A percentile compares a stretch with the other conserved stretches of the same genome.
These are phyloP conservation scores for Darevskia nairensis DNA, from an alignment of 2,797 vertebrate genomes.

Conservation along the genomic window DNA sequence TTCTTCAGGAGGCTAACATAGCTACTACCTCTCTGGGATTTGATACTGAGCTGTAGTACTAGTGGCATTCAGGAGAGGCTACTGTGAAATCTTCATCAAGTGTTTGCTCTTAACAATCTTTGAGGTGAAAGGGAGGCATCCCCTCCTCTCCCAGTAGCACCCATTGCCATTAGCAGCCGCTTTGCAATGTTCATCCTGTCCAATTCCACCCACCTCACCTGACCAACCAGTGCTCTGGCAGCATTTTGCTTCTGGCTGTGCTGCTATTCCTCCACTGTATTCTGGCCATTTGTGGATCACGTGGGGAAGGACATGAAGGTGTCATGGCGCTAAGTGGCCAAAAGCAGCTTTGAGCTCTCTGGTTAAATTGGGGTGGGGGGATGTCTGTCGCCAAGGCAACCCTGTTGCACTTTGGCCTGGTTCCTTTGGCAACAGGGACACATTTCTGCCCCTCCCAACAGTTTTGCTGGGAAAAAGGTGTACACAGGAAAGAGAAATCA, in stretches of 20 bases:
- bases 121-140: background rate
- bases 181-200: background rate
- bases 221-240: background rate
- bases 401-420: background rate
- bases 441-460: background rate
- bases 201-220: background rate
- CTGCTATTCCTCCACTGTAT: background rate
- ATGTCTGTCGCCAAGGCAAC: background rate
- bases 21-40: too few relatives aligned
- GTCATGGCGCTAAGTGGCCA: background rate
- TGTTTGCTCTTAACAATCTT: background rate
- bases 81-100: background rate
- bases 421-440: background rate
- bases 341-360: too few relatives aligned
- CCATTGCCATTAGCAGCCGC: background rate
- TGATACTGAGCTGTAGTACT: too few relatives aligned
- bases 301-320: background rate
- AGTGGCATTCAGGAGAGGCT: background rate
- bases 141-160: background rate
- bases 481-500: background rate
- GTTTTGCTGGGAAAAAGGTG: background rate
- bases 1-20: too few relatives aligned
- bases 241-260: background rate
- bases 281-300: background rate
- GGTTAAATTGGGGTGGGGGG: background rate